Percentiles rank a stretch among this genome's conserved stretches.
These are phyloP conservation scores for Nycticorax nycticorax DNA, from an alignment of 2,113 vertebrate genomes.

Conservation along the genomic window DNA sequence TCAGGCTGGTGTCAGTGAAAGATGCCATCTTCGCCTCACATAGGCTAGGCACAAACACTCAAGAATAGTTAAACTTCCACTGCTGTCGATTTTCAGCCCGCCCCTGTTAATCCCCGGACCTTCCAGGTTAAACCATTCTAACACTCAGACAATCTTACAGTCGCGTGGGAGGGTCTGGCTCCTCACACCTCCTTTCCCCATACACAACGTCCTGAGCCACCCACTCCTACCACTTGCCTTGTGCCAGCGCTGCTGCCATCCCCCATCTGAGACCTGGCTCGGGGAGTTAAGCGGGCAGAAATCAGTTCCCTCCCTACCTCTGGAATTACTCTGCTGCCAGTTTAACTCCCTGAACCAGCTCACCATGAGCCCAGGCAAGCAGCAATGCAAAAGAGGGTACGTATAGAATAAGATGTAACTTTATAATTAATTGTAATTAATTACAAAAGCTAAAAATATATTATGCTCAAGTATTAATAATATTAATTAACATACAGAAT, in stretches of 20 bases:
- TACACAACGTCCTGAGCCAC: not conserved
- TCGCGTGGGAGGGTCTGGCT: not conserved
- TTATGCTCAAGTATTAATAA: not conserved
- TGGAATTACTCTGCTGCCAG: not conserved
- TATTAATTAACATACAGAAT: not conserved
- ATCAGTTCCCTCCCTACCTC: not conserved
- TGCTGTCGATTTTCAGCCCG: not conserved
- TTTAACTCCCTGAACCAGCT: not conserved
- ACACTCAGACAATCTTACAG: too few relatives aligned
- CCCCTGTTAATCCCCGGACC: not conserved
- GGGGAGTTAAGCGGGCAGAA: not conserved
- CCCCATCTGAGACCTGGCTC: not conserved
- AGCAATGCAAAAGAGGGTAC: not conserved
- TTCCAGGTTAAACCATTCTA: not conserved
- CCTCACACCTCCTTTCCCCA: not conserved
- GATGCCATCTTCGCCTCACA: not conserved
- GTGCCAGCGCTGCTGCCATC: too few relatives aligned
- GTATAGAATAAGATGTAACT: not conserved
- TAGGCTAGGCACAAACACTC: not conserved
- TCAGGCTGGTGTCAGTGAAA: not conserved
- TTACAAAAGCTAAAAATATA: not conserved
- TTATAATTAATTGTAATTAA: not conserved
- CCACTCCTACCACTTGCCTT: not conserved
- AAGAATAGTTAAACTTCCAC: not conserved
- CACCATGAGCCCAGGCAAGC: not conserved